Base-by-base conservation (phyloP, 2,113 vertebrate genomes). In the Epinephelus cyanopodus region DNA sequence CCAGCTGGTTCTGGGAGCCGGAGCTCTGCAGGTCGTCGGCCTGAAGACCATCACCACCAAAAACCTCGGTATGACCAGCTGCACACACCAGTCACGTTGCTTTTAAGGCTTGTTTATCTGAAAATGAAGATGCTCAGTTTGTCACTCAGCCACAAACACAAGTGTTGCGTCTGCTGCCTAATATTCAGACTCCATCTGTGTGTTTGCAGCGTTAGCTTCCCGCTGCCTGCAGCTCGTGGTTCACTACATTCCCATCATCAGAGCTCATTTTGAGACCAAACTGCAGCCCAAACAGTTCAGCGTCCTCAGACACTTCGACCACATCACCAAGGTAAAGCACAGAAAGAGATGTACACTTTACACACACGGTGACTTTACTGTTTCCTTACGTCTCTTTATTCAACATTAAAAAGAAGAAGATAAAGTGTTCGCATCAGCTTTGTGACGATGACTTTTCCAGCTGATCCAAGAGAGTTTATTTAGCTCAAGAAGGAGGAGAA, bases 41-140 rank as follows among this genome's bases (percentile, higher is more conserved):
- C 95, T 99, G 75, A 99, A 99, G 95, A 99, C 98, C 82, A 99
- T 99, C 96, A 99, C 98, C 90, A 99, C 98, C 13, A 99, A 97
- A 95, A 99, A 99, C 92, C 95, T 99, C 5, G 98, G 98, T 99
- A 96, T 82, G 63, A 39, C 1, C 25, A 1, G 3, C 10, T 11
- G 23, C 50, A 45, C 60, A 0, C 48, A 15, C 17, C 79, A 0
- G n/a, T 45, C 42, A 45, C 11, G 9, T 45, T 12, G 29, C 29
- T 29, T 42, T 7, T 42, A 10, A 10, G 39, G 6, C 33, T 37
- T 37, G 33, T 37, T 37, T 37, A 37, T 37, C 33, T 37, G 33
- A 37, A 37, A 37, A 37, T 37, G 33, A 37, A 37, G 33, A 37
- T 7, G 6, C 33, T 37, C 5, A 37, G 33, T 37, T 6, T 52